phyloP scores from a whole-genome alignment of 23 tunicate species.

The Diplosoma virens region DNA sequence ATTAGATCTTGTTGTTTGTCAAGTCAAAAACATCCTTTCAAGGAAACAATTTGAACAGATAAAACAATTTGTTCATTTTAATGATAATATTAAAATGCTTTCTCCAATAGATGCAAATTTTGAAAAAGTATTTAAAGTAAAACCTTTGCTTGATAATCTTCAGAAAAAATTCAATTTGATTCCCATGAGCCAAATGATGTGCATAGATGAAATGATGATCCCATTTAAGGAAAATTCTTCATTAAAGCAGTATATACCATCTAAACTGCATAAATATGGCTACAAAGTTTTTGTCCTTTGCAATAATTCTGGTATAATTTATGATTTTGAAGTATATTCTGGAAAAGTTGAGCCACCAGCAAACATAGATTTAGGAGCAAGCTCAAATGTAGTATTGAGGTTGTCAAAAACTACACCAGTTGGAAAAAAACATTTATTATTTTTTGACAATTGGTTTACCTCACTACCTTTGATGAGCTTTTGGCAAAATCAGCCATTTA shows the following conservation, averaged over 20 bases:
- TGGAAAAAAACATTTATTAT: not conserved
- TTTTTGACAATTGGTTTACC: conserved; percentile 25
- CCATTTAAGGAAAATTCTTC: conserved; percentile 6
- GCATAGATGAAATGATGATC: conserved; percentile 14
- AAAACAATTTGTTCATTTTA: conserved; percentile 8
- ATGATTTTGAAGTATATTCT: conserved; percentile 6
- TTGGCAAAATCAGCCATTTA: conserved; percentile 10
- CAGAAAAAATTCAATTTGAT: not conserved
- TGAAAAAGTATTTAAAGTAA: conserved; percentile 20
- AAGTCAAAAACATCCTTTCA: not conserved
- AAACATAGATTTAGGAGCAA: not conserved
- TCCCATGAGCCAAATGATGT: not conserved
- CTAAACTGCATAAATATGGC: conserved; percentile 11
- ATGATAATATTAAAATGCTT: conserved; percentile 3
- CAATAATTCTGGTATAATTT: not conserved
- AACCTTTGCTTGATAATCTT: not conserved
- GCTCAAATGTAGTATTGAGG: conserved; percentile 6
- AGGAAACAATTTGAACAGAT: conserved; percentile 5
- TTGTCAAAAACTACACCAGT: not conserved
- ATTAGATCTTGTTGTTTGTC: not conserved
- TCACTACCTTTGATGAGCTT: not conserved
- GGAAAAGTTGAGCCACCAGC: conserved; percentile 2
- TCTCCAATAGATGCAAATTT: not conserved
- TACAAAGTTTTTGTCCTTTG: conserved; percentile 23
- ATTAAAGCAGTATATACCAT: conserved; percentile 5